Conservation (phyloP, 2,113 vertebrate genomes). For the Salvelinus alpinus region DNA sequence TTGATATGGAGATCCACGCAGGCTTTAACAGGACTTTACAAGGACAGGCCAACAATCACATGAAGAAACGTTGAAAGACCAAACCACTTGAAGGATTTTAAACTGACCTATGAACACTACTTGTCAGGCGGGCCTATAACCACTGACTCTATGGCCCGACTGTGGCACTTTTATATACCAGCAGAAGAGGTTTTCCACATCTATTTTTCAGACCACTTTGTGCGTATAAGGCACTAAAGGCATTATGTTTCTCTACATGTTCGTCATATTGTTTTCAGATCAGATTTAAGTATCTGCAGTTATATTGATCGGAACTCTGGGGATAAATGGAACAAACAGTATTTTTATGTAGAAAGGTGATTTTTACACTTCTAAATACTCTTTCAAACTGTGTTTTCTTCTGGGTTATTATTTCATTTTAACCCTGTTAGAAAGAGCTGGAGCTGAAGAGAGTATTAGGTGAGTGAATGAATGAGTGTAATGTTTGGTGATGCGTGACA, state of each 20-base stretch:
- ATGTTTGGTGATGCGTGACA: neutral
- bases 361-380: slow-evolving; percentile 42
- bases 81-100: slow-evolving; percentile 73
- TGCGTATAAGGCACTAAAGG: slow-evolving; percentile 35
- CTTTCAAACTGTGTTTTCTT: slow-evolving; percentile 26
- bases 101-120: slow-evolving; percentile 24
- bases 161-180: slow-evolving; percentile 60
- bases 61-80: slow-evolving; percentile 55
- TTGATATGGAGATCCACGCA: neutral
- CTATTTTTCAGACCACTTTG: slow-evolving; percentile 34
- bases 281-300: slow-evolving; percentile 23
- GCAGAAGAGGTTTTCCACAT: slow-evolving; percentile 31
- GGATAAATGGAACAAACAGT: slow-evolving; percentile 51
- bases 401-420: slow-evolving; percentile 23
- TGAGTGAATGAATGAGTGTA: slow-evolving; percentile 31
- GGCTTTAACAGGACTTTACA: slow-evolving; percentile 41
- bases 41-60: slow-evolving; percentile 40
- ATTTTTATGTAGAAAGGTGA: slow-evolving; percentile 49
- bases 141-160: slow-evolving; percentile 28
- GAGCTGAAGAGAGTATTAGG: slow-evolving; percentile 16
- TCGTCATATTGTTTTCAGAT: slow-evolving; percentile 18
- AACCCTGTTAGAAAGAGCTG: slow-evolving; percentile 4
- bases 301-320: slow-evolving; percentile 23
- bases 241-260: slow-evolving; percentile 32
- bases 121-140: slow-evolving; percentile 14